Evolutionary conservation across 1,140 invertebrate genomes (phyloP), one percentile per base, ranked within the genome.

Genomic region (Gyrodactylus bullatarudis): DNA sequence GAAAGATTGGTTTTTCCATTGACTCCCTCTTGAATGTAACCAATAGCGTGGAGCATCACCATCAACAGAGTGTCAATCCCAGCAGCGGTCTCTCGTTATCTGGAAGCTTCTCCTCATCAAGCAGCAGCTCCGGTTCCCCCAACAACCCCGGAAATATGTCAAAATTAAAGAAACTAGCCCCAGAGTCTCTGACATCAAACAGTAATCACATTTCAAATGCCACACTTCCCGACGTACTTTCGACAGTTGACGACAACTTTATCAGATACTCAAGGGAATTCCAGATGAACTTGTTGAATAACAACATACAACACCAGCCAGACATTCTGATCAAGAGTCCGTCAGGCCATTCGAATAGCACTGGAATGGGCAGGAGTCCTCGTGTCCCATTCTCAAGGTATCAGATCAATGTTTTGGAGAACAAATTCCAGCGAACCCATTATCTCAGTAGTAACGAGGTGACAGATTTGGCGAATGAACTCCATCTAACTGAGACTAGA

Each of bases 301-400:
- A n/a, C n/a, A n/a, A n/a, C n/a, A n/a, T n/a, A n/a, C n/a, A n/a
- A n/a, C n/a, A n/a, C n/a, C n/a, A n/a, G n/a, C n/a, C n/a, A n/a
- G n/a, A n/a, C n/a, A n/a, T n/a, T n/a, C n/a, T n/a, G n/a, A n/a
- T n/a, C n/a, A n/a, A n/a, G n/a, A n/a, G n/a, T n/a, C n/a, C n/a
- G n/a, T n/a, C n/a, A n/a, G n/a, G n/a, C n/a, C n/a, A n/a, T n/a
- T n/a, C n/a, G n/a, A n/a, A n/a, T n/a, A n/a, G n/a, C n/a, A n/a
- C n/a, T n/a, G n/a, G n/a, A n/a, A 77, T 74, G 24, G 83, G 83
- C 1, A 78, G 82, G 8, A 82, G 84, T 76, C 83, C 84, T 1
- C 79, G 84, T 27, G 84, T 85, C 74, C 84, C 84, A 8, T 85
- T 85, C 75, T 83, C 83, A 0, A 78, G 79, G 1, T 77, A 79